phyloP scores from a whole-genome alignment of 2,888 invertebrate genomes.

The Mellilla xanthometata region DNA sequence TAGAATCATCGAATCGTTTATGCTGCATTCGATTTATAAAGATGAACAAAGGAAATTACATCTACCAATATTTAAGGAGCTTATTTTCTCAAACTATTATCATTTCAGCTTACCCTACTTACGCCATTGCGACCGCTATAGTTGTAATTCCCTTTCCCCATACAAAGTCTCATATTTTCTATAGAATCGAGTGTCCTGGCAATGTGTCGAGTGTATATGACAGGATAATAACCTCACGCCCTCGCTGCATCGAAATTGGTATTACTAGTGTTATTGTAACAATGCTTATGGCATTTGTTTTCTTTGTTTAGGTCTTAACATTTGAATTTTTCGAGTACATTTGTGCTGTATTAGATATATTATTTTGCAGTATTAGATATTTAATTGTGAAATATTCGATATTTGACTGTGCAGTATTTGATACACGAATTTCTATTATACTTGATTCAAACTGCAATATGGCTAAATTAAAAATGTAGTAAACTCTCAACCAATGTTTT shows the following conservation, averaged over 20 bases:
- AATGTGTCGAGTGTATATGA: slow-evolving; percentile 66
- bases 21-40: too few relatives aligned
- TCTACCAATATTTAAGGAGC: too few relatives aligned
- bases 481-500: too few relatives aligned
- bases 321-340: too few relatives aligned
- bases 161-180: slow-evolving; percentile 28
- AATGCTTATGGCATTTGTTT: slow-evolving; percentile 36
- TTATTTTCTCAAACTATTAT: background rate
- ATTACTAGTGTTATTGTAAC: slow-evolving; percentile 60
- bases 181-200: slow-evolving; percentile 35
- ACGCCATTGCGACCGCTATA: slow-evolving; percentile 12
- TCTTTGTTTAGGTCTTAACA: slow-evolving; percentile 20
- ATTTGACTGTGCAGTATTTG: too few relatives aligned
- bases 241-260: slow-evolving; percentile 55
- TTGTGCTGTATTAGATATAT: too few relatives aligned
- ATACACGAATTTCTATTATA: too few relatives aligned
- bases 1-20: too few relatives aligned
- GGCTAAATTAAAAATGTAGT: too few relatives aligned
- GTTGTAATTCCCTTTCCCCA: slow-evolving; percentile 22
- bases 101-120: slow-evolving; percentile 7
- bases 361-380: background rate
- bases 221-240: slow-evolving; percentile 77
- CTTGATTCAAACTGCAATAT: too few relatives aligned
- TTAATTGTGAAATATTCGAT: too few relatives aligned
- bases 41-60: too few relatives aligned